Base-by-base conservation (phyloP, 2,797 vertebrate species). In the Brachyalestes nurse region DNA sequence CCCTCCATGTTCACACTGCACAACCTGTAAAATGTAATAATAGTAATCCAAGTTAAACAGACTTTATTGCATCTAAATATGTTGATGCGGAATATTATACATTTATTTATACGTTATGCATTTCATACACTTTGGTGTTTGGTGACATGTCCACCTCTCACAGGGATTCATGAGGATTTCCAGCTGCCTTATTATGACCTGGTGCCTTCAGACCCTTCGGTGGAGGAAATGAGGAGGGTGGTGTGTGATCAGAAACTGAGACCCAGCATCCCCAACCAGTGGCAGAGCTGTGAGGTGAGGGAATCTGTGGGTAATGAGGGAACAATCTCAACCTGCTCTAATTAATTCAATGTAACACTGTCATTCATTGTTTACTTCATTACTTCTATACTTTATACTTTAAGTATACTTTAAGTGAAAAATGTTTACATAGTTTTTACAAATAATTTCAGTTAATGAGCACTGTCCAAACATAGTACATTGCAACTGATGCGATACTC, bases 211-310 rank as follows among this genome's bases (percentile, higher is more conserved):
- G 97, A 99, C 88, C 98, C 98, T 0, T 97, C 97, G 0, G 89
- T 99, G 77, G 98, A 99, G 84, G 98, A 99, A 58, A 98, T 99
- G 97, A 96, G 91, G 89, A 97, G 93, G 86, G 96, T 97, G 38
- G 96, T 97, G 69, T 99, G 97, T 89, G 97, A 99, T 78, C 97
- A 97, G 94, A 99, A 96, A 82, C 93, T 97, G 75, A 93, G 98
- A 89, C 98, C 98, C 77, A 98, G 90, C 89, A 92, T 99, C 85
- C 97, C 97, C 75, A 99, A 99, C 90, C 98, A 98, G 89, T 99
- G 98, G 98, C 97, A 99, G 90, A 98, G 96, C 93, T 99, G 96
- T 86, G 97, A 99, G 96, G 98, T 99, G 94, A 90, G 90, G 5
- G 25, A 8, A 5, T 70, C 40, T 67, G 2, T n/a, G 19, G 9